Percentiles rank a stretch among this genome's conserved stretches.
Evolutionary conservation across 2,113 vertebrate species (phyloP).

Genomic region (Anguilla rostrata): DNA sequence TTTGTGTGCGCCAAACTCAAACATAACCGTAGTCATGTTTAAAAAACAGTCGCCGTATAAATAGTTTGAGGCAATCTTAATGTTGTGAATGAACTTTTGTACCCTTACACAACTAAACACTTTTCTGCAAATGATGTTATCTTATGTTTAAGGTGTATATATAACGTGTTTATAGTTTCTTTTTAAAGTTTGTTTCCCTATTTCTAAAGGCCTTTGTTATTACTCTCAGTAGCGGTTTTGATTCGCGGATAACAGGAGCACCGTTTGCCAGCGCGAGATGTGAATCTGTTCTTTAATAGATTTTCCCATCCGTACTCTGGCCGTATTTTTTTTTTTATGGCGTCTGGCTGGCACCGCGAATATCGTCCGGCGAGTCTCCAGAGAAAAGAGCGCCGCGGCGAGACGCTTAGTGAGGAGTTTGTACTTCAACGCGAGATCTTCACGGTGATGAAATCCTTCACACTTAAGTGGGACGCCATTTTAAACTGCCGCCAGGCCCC

Average conservation of each 20-base stretch:
- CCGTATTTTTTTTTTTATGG: constrained; percentile 61
- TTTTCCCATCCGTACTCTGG: constrained; percentile 57
- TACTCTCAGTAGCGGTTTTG: constrained; percentile 51
- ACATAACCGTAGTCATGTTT: not conserved
- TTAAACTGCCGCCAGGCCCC: not conserved
- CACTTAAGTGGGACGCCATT: not conserved
- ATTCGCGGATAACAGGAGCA: constrained; percentile 57
- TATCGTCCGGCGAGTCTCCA: constrained; percentile 28
- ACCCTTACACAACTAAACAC: not conserved
- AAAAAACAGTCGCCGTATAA: not conserved
- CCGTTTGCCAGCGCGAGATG: constrained; percentile 55
- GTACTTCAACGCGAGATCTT: not conserved
- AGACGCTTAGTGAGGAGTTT: not conserved
- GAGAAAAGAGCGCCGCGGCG: not conserved
- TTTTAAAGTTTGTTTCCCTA: constrained; percentile 6
- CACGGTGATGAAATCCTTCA: not conserved
- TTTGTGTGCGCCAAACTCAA: not conserved
- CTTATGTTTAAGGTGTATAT: constrained; percentile 23
- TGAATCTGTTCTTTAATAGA: constrained; percentile 58
- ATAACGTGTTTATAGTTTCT: constrained; percentile 29
- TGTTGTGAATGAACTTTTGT: constrained; percentile 6
- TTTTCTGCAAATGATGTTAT: not conserved
- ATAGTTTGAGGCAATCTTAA: not conserved
- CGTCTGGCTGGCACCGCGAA: constrained; percentile 62
- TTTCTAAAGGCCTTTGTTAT: constrained; percentile 17